Conservation (phyloP, 2,797 vertebrate species). For the Eurystomus glaucurus region DNA sequence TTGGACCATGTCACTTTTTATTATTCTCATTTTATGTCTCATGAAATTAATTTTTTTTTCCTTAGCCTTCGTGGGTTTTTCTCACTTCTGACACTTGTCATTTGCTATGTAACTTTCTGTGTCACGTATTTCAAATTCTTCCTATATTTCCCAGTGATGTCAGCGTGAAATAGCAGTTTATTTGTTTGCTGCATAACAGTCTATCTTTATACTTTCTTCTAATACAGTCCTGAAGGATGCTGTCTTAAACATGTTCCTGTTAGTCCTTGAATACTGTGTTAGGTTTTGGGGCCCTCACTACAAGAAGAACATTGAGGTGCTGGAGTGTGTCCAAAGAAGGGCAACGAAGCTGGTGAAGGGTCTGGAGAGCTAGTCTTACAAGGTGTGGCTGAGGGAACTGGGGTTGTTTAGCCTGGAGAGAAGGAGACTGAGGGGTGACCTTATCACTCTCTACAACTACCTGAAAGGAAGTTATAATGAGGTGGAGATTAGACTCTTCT, state of each 20-base stretch:
- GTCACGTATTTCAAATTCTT: not conserved
- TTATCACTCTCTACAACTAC: not conserved
- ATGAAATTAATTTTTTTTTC: not conserved
- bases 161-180: not conserved
- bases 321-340: not conserved
- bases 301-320: not conserved
- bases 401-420: not conserved
- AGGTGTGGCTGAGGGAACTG: not conserved
- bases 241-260: not conserved
- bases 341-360: not conserved
- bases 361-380: not conserved
- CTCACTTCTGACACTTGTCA: not conserved
- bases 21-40: not conserved
- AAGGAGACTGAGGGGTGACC: not conserved
- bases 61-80: not conserved
- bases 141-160: not conserved
- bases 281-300: not conserved
- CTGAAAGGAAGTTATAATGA: not conserved
- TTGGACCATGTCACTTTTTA: not conserved
- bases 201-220: not conserved
- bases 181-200: not conserved
- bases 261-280: not conserved
- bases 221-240: not conserved
- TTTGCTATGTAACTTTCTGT: not conserved
- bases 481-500: not conserved